Conservation (phyloP, 2,797 vertebrate species). For the Peromyscus attwateri region DNA sequence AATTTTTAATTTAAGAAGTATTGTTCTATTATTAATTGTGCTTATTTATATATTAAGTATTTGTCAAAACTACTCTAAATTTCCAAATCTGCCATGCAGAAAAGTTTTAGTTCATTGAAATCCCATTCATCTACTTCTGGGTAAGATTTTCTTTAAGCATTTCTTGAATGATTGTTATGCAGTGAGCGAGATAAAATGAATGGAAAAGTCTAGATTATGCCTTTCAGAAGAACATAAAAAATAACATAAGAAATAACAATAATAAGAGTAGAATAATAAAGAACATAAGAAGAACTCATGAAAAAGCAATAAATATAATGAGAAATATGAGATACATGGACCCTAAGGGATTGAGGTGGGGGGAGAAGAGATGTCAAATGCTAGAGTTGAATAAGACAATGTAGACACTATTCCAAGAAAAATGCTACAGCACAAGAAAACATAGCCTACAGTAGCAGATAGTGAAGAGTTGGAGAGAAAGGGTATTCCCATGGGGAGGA, state of each 20-base stretch:
- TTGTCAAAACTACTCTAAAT: background rate
- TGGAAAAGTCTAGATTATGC: slow-evolving; percentile 8
- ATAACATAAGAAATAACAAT: background rate
- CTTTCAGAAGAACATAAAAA: background rate
- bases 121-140: background rate
- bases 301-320: background rate
- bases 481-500: background rate
- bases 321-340: background rate
- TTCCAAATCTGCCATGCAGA: background rate
- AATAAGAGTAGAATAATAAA: background rate
- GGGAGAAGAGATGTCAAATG: background rate
- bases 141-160: slow-evolving; percentile 28
- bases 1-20: background rate
- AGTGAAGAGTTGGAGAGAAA: slow-evolving; percentile 18
- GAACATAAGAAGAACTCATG: background rate
- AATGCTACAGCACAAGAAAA: background rate
- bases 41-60: background rate
- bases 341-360: background rate
- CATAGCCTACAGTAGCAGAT: background rate
- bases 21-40: background rate
- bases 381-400: background rate
- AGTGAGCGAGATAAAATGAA: background rate
- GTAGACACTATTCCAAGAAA: background rate
- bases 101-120: background rate
- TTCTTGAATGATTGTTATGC: slow-evolving; percentile 25